These are phyloP conservation scores for Choreutis nemorana DNA, from an alignment of 2,888 invertebrate species.

Conservation along the genomic window DNA sequence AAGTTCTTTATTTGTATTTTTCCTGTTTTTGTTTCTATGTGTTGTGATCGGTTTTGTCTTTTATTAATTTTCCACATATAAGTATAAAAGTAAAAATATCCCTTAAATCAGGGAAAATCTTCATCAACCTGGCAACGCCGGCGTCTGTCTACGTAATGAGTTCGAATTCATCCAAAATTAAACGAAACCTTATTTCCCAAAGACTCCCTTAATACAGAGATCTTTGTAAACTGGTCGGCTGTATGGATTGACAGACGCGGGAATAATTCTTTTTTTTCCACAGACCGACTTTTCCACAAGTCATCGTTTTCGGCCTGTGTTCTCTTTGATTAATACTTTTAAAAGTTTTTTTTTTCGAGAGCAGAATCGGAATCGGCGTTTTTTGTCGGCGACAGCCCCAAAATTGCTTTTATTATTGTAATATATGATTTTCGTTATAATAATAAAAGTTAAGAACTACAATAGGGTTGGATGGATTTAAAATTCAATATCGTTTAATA, in stretches of 20 bases:
- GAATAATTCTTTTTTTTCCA: constrained; percentile 31
- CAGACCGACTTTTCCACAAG: constrained; percentile 39
- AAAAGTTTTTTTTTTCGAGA: constrained; percentile 16
- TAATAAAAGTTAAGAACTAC: too few relatives aligned
- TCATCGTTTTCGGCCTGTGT: constrained; percentile 44
- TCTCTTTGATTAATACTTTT: constrained; percentile 52
- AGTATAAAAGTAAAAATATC: too few relatives aligned
- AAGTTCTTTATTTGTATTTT: too few relatives aligned
- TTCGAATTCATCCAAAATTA: constrained; percentile 17
- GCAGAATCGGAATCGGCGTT: constrained; percentile 11
- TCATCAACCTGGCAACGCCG: too few relatives aligned
- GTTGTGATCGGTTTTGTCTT: too few relatives aligned
- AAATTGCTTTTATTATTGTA: background rate
- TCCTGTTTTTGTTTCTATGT: too few relatives aligned
- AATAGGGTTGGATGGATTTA: too few relatives aligned
- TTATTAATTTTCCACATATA: too few relatives aligned
- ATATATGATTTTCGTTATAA: constrained; percentile 5
- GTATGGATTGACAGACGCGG: constrained; percentile 32
- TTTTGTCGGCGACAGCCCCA: constrained; percentile 3
- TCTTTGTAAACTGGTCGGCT: constrained; percentile 21
- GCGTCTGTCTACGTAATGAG: constrained; percentile 28
- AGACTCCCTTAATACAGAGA: constrained; percentile 8
- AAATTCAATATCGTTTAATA: too few relatives aligned
- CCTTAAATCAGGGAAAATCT: too few relatives aligned
- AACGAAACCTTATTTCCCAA: constrained; percentile 12